phyloP scores from a whole-genome alignment of 1,140 invertebrate genomes.

The Euwallacea similis region DNA sequence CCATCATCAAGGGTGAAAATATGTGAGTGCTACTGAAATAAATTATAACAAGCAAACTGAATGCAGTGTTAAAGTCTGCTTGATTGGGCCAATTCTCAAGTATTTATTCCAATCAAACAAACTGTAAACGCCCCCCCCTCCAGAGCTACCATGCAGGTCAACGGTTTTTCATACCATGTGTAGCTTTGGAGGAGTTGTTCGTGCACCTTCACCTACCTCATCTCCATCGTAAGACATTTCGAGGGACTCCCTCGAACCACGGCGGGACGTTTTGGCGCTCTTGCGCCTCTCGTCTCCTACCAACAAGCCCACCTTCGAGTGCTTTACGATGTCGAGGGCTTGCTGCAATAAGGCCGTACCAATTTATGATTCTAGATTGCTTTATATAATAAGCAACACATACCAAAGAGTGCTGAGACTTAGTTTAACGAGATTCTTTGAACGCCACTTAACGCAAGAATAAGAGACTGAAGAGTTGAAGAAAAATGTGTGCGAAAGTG shows the following conservation, averaged over 20 bases:
- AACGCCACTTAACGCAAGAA: not conserved
- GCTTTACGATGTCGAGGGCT: conserved; percentile 88
- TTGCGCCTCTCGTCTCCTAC: conserved; percentile 56
- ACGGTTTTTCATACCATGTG: no score
- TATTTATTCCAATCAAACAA: no score
- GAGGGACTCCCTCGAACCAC: conserved; percentile 65
- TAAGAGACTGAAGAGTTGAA: not conserved
- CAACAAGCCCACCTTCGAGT: conserved; percentile 78
- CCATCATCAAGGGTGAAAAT: conserved; percentile 19
- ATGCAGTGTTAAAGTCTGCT: not conserved
- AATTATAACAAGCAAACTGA: no score
- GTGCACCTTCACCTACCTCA: conserved; percentile 58
- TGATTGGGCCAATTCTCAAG: not conserved
- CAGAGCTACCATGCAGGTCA: no score
- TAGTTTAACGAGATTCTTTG: not conserved
- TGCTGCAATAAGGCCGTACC: conserved; percentile 48
- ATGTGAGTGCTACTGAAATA: not conserved
- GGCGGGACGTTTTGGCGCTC: conserved; percentile 53
- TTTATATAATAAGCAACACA: not conserved
- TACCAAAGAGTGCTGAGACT: not conserved
- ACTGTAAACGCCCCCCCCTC: no score
- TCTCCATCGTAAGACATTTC: conserved; percentile 65
- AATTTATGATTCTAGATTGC: not conserved
- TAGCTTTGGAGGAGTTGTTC: not conserved
- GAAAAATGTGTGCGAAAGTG: no score